Evolutionary conservation across 2,797 vertebrate genomes (phyloP).

Genomic region (Aplochiton taeniatus): DNA sequence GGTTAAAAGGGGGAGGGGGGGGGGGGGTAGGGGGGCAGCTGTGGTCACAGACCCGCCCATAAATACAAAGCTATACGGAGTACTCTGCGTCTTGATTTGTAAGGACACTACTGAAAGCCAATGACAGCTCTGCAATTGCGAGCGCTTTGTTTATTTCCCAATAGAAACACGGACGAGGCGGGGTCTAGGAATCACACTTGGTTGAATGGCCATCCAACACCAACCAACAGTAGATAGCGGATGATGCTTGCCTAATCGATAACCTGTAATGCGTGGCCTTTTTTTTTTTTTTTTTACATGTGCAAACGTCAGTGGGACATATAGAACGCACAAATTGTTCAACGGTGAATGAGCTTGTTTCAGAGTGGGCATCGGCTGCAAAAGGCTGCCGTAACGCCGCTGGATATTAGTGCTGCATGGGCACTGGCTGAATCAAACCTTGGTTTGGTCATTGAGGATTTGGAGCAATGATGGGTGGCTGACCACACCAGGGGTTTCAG

Average conservation of each 20-base stretch:
- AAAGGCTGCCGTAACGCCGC: constrained; percentile 14
- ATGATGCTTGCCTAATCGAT: constrained; percentile 45
- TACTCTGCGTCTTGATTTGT: constrained; percentile 2
- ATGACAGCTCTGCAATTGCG: constrained; percentile 52
- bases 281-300: not conserved
- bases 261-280: not conserved
- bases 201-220: constrained; percentile 74
- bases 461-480: constrained; percentile 52
- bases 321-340: constrained; percentile 2
- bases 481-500: constrained; percentile 22
- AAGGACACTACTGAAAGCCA: constrained; percentile 60
- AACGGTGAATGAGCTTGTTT: constrained; percentile 16
- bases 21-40: constrained; percentile 51
- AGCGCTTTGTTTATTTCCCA: constrained; percentile 52
- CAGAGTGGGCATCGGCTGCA: constrained; percentile 23
- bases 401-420: constrained; percentile 21
- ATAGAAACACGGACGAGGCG: constrained; percentile 59
- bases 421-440: constrained; percentile 14
- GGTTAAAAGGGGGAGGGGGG: not conserved
- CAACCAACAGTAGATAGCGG: constrained; percentile 54
- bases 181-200: constrained; percentile 72
- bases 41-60: constrained; percentile 55
- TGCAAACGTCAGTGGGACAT: constrained; percentile 12
- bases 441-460: constrained; percentile 33
- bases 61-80: constrained; percentile 47